phyloP scores from a whole-genome alignment of 2,888 invertebrate genomes.

The Meteorus cinctellus region DNA sequence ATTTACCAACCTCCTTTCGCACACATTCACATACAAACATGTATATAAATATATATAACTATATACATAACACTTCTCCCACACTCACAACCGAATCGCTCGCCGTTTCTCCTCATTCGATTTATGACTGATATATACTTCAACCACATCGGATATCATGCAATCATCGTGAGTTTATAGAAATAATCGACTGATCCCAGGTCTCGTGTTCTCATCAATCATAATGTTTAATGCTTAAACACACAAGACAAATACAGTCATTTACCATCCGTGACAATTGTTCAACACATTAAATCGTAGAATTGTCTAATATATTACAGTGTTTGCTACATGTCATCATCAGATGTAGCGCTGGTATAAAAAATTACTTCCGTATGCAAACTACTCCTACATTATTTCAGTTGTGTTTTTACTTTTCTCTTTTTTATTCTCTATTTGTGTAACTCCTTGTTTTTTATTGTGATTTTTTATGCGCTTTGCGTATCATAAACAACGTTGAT shows the following conservation, averaged over 20 bases:
- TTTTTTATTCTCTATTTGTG: too few species aligned
- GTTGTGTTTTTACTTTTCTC: too few species aligned
- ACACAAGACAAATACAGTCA: background rate
- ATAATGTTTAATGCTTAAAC: conserved; percentile 12
- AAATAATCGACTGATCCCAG: conserved; percentile 15
- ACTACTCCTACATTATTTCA: background rate
- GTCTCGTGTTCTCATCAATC: background rate
- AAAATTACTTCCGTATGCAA: too few species aligned
- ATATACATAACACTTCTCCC: conserved; percentile 22
- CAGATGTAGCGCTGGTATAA: too few species aligned
- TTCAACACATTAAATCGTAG: background rate
- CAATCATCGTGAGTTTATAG: conserved; percentile 29
- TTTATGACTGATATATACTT: conserved; percentile 21
- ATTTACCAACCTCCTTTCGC: conserved; percentile 38
- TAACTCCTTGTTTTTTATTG: background rate
- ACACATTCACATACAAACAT: conserved; percentile 17
- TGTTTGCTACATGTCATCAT: too few species aligned
- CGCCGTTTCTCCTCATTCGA: conserved; percentile 28
- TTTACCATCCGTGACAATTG: background rate
- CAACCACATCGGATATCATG: conserved; percentile 15
- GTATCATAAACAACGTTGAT: too few species aligned
- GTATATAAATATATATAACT: conserved; percentile 3
- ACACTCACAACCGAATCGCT: background rate
- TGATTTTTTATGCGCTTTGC: background rate
- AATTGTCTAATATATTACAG: conserved; percentile 5